A percentile compares a stretch with the other conserved stretches of the same genome.
Evolutionary conservation across 2,113 vertebrate genomes (phyloP).

Genomic region (Perca schrenkii): DNA sequence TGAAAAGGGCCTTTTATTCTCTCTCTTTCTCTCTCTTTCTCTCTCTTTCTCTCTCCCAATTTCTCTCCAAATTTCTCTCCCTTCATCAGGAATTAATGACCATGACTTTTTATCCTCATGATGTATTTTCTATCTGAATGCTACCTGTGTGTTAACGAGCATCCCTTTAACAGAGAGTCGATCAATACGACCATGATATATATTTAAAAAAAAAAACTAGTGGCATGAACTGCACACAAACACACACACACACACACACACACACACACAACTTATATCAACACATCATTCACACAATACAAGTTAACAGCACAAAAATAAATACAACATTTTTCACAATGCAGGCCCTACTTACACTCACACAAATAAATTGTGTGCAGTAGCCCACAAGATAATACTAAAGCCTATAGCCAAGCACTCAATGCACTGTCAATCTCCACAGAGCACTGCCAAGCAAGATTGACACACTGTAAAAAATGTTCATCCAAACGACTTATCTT

Average conservation of each 20-base stretch:
- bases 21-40: slow-evolving; percentile 28
- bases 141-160: slow-evolving; percentile 85
- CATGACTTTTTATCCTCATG: slow-evolving; percentile 85
- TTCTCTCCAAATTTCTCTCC: slow-evolving; percentile 56
- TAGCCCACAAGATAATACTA: slow-evolving; percentile 59
- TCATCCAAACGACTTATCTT: slow-evolving; percentile 44
- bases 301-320: slow-evolving; percentile 67
- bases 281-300: slow-evolving; percentile 59
- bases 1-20: slow-evolving; percentile 77
- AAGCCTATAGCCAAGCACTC: slow-evolving; percentile 80
- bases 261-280: slow-evolving; percentile 16
- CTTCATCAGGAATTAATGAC: slow-evolving; percentile 86
- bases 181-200: slow-evolving; percentile 76
- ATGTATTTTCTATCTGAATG: slow-evolving; percentile 86
- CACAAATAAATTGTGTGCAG: slow-evolving; percentile 59
- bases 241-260: slow-evolving; percentile 41
- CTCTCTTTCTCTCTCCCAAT: slow-evolving; percentile 26
- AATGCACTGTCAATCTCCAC: slow-evolving; percentile 75
- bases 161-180: slow-evolving; percentile 87
- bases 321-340: slow-evolving; percentile 59
- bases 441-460: slow-evolving; percentile 76
- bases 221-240: slow-evolving; percentile 69
- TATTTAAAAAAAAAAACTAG: slow-evolving; percentile 57
- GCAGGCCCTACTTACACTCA: slow-evolving; percentile 58
- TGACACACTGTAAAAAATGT: slow-evolving; percentile 59